Conservation (phyloP, 2,888 invertebrate genomes). For the Acanthosepion esculentum region DNA sequence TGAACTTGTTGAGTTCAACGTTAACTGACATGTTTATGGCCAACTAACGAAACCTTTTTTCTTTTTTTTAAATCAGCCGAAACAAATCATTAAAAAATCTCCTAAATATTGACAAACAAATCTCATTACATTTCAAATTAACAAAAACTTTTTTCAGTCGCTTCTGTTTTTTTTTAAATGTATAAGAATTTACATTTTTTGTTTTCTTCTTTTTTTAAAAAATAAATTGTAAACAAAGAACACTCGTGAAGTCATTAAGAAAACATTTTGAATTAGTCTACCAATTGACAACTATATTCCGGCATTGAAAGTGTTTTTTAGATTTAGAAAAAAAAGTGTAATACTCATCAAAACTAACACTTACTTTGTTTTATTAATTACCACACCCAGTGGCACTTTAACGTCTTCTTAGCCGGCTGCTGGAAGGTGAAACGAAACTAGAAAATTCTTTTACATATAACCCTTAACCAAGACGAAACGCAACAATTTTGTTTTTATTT, state of each 20-base stretch:
- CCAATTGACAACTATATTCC: background rate
- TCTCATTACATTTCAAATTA: background rate
- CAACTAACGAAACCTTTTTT: no score
- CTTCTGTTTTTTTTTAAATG: background rate
- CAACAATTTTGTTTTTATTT: background rate
- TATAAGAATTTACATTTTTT: no score
- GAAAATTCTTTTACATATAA: background rate
- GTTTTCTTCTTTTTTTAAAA: no score
- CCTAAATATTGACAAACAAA: no score
- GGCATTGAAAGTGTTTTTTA: background rate
- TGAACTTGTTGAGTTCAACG: background rate
- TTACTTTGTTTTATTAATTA: background rate
- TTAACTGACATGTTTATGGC: background rate
- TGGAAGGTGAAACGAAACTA: background rate
- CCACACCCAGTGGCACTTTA: background rate
- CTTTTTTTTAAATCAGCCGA: background rate
- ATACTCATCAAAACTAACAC: background rate
- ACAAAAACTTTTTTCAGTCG: background rate
- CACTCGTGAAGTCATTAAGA: background rate
- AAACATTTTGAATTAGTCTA: background rate
- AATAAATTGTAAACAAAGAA: no score
- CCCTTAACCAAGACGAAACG: background rate
- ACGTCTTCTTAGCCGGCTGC: no score
- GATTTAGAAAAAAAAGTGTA: background rate
- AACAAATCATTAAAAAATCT: background rate